Evolutionary conservation across 2,113 vertebrate genomes (phyloP), one percentile per base, ranked within the genome.

Genomic region (Rhizomys pruinosus): DNA sequence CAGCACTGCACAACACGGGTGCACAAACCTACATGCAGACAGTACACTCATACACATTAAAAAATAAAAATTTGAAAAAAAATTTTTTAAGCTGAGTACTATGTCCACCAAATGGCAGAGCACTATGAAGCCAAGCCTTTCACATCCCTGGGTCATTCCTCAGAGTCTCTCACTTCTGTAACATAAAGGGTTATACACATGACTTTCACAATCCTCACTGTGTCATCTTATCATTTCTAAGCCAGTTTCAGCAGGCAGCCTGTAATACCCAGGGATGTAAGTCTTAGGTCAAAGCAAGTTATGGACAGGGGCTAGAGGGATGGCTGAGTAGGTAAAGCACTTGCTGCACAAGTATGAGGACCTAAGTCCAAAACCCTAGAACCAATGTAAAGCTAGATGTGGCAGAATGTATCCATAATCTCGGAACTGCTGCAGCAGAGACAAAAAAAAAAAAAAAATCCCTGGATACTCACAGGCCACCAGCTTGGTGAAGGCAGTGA

Each of bases 131-230:
- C 47, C 16, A 6, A 0, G 84, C 55, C 55, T 59, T 74, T 76
- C 34, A 16, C 1, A 1, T 19, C n/a, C 29, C 71, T 0, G 0
- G 29, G 23, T 73, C 4, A 2, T 19, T 47, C 37, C 80, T 1
- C n/a, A n/a, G 11, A 73, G 15, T 8, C 84, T 52, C 64, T 88
- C 68, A n/a, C 37, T 74, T 74, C 74, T 87, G 5, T 20, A 78
- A 87, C 68, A 39, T 3, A 32, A 66, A 34, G 25, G 20, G 20
- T 68, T 63, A 82, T 25, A 47, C 3, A 76, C 29, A 59, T 61
- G 64, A 55, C 57, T 39, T 84, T 81, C 32, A 25, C 57, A n/a
- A 32, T 6, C 57, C 37, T 12, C 19, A 27, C 22, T 23, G 0
- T 37, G 27, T 17, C 39, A 72, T 59, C 73, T 90, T 42, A 19